Conservation (phyloP, 2,888 invertebrate species). For the Pachymerium ferrugineum region DNA sequence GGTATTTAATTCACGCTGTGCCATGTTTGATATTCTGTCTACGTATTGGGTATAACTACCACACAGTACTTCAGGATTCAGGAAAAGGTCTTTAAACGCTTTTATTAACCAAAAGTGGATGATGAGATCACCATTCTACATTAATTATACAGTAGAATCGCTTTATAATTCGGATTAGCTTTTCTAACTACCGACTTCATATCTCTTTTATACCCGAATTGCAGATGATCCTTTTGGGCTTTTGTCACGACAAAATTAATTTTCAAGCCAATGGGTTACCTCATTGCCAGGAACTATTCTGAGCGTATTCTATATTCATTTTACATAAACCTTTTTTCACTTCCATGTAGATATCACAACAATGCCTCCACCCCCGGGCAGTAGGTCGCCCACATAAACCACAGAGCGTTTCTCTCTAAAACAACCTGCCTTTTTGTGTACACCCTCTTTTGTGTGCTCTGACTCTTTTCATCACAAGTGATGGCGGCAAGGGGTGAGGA, state of each 20-base stretch:
- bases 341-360: not conserved
- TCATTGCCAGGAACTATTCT: not conserved
- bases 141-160: not conserved
- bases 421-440: not conserved
- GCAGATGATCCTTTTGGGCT: not conserved
- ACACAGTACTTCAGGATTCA: not conserved
- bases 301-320: not conserved
- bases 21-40: not conserved
- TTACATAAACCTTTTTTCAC: not conserved
- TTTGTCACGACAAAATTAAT: not conserved
- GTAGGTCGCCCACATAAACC: not conserved
- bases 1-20: not conserved
- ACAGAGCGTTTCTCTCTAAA: not conserved
- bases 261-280: not conserved
- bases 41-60: not conserved
- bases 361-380: no score
- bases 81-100: slow-evolving; percentile 4
- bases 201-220: not conserved
- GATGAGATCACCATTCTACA: not conserved
- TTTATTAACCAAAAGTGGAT: not conserved
- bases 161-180: no score
- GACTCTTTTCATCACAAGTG: not conserved
- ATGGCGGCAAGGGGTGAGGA: not conserved
- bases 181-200: not conserved
- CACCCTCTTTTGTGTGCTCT: not conserved